Base-by-base conservation (phyloP, 2,113 vertebrate species). In the Rhinolophus ferrumequinum region DNA sequence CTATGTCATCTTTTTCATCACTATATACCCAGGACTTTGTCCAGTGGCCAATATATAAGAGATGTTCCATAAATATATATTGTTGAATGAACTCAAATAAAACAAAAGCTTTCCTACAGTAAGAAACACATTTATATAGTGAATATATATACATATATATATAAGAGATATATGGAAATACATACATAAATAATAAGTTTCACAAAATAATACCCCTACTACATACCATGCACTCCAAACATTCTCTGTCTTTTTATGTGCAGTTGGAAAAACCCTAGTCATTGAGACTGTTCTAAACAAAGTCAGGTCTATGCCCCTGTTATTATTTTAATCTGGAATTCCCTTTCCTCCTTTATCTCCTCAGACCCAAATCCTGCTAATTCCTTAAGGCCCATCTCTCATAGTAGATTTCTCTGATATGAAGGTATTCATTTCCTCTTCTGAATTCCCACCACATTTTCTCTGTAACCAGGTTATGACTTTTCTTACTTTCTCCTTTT, bases 401-500 rank as follows among this genome's bases (percentile, higher is more conserved):
- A 30, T 1, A 80, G 15, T 44, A 52, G 72, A 70, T 94, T 80
- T 80, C 56, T n/a, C 50, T 91, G n/a, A 38, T 54, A 52, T 56
- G 54, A 67, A 82, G 15, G 30, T 60, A 35, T 92, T 89, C 24
- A 41, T 85, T 88, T 52, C 35, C 67, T 94, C 58, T 60, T 76
- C 41, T 70, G 30, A n/a, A 84, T 58, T 92, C 52, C 75, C n/a
- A 90, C 22, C 30, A 70, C 26, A 79, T 67, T 54, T 90, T 66
- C 47, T 87, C 72, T 81, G 2, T n/a, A 14, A 5, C 18, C 60
- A 69, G 56, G 6, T 67, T 58, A 58, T 21, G 1, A 60, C 21
- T 93, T 82, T 60, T 66, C 19, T 88, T 94, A 35, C 44, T 64
- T 88, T 92, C 35, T 85, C 14, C 72, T 92, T 90, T 94, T 82